These are phyloP conservation scores for Mythimna pallens DNA, from an alignment of 2,888 invertebrate genomes.

Conservation along the genomic window DNA sequence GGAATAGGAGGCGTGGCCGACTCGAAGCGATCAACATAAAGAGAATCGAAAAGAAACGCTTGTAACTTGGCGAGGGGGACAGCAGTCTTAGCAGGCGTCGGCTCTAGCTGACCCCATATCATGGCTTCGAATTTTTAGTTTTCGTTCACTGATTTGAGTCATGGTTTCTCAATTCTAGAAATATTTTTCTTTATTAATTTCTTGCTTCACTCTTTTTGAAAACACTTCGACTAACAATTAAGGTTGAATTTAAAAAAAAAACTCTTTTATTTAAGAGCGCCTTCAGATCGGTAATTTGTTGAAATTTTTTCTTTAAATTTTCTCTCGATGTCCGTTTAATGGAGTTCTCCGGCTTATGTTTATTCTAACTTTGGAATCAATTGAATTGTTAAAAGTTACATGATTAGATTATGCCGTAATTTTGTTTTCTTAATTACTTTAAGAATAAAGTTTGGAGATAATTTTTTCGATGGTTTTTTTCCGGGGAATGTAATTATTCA, in stretches of 20 bases:
- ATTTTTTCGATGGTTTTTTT: background rate
- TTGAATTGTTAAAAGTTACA: slow-evolving; percentile 79
- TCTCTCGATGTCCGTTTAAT: slow-evolving; percentile 84
- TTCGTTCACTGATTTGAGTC: too few species aligned
- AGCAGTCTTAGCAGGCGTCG: too few species aligned
- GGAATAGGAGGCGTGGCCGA: too few species aligned
- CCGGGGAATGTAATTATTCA: background rate
- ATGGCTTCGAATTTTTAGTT: too few species aligned
- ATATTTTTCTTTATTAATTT: slow-evolving; percentile 21
- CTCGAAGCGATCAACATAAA: too few species aligned
- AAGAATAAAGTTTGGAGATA: slow-evolving; percentile 32
- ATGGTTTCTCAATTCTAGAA: background rate
- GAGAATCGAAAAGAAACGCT: too few species aligned
- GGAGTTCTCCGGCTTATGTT: slow-evolving; percentile 82
- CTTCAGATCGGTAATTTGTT: slow-evolving; percentile 86
- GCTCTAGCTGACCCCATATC: too few species aligned
- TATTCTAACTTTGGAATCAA: slow-evolving; percentile 83
- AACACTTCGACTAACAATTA: slow-evolving; percentile 82
- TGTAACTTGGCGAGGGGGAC: too few species aligned
- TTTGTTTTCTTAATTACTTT: slow-evolving; percentile 75
- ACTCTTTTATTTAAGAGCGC: slow-evolving; percentile 82
- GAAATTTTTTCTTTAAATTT: slow-evolving; percentile 86
- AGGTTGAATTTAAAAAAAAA: slow-evolving; percentile 83
- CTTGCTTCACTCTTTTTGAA: slow-evolving; percentile 70
- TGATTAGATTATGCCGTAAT: slow-evolving; percentile 75